Base-by-base conservation (phyloP, 2,888 invertebrate species). In the Xestia xanthographa region DNA sequence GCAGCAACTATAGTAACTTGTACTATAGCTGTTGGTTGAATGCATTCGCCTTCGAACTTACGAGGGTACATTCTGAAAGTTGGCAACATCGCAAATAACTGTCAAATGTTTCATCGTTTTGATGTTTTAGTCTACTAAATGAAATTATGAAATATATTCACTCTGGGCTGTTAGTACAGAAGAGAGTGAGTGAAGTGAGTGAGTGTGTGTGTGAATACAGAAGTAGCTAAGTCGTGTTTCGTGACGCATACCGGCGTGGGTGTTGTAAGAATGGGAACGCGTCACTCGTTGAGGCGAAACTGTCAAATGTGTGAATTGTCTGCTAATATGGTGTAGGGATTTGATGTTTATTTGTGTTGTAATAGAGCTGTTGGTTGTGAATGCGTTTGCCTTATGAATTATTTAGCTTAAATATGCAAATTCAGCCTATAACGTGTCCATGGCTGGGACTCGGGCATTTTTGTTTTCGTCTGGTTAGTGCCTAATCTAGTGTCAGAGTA, bases 231-330 rank as follows among this genome's bases (percentile, higher is more conserved):
- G 73, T 34, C 29, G 26, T 43, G 8, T 45, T n/a, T 63, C 20
- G 53, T 82, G 72, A 68, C 67, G 67, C 58, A 82, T 22, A n/a
- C 14, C 14, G 41, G 65, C 70, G 87, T 84, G 76, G 82, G 85
- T 26, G 72, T 75, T 29, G 53, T 38, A 26, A 22, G 75, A 75
- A 77, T 43, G 34, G 1, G 38, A n/a, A n/a, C 26, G 14, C 65
- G 73, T 74, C 78, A 78, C 38, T 2, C 58, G 38, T 29, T 63
- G 34, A 50, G 41, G 58, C 11, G 22, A 45, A 50, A 70, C n/a
- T 65, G 72, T 67, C n/a, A 48, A 76, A 58, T 34, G 34, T 56
- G 26, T n/a, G n/a, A 63, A 73, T 41, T 20, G 38, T 63, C 3
- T n/a, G 1, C n/a, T 14, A 41, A 14, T 20, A 38, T 22, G 34